Percentiles rank a stretch among this genome's conserved stretches.
These are phyloP conservation scores for Heliothis virescens DNA, from an alignment of 1,140 invertebrate genomes.

Conservation along the genomic window DNA sequence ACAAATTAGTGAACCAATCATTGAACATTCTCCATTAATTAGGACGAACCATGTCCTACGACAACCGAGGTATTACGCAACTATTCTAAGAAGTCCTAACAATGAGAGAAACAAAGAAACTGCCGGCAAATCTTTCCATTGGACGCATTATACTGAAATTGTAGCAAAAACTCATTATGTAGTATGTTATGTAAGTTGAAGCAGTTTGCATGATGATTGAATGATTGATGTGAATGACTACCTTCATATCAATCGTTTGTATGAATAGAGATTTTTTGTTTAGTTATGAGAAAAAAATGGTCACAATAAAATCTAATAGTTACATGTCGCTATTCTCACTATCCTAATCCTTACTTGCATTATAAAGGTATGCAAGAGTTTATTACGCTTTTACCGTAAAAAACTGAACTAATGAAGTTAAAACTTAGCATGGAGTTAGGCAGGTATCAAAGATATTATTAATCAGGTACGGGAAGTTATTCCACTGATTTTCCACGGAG, in stretches of 20 bases:
- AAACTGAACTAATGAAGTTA: no score
- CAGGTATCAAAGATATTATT: no score
- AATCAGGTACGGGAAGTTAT: no score
- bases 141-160: not conserved
- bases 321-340: no score
- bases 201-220: not conserved
- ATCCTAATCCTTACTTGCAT: no score
- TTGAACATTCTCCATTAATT: not conserved
- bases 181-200: not conserved
- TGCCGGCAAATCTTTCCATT: constrained; percentile 17
- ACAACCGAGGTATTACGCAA: not conserved
- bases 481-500: no score
- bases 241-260: no score
- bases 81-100: not conserved
- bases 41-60: constrained; percentile 2
- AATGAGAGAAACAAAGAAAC: constrained; percentile 2
- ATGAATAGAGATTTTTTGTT: no score
- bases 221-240: not conserved
- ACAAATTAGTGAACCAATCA: not conserved
- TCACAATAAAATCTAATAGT: no score
- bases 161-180: not conserved
- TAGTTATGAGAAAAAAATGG: not conserved
- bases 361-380: no score
- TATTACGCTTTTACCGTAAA: no score
- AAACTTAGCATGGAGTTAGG: no score